Percentiles rank a stretch among this genome's conserved stretches.
Conservation (phyloP, 2,888 invertebrate species). For the Brachypalpus laphriformis region DNA sequence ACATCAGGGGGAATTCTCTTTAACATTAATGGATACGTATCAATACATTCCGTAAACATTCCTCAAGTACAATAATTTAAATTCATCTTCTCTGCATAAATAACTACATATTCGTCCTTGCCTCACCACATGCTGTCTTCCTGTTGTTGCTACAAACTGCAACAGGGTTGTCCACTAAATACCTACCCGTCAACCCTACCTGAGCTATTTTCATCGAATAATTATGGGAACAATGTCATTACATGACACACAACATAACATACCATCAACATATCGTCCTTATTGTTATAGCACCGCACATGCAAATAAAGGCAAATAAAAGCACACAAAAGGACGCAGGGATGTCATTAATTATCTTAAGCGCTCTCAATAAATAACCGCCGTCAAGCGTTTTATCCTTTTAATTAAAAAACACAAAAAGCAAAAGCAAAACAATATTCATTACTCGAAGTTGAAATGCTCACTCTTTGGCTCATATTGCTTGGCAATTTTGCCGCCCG, state of each 20-base stretch:
- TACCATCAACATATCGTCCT: background rate
- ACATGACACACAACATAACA: conserved; percentile 15
- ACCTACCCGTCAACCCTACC: background rate
- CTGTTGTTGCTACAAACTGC: background rate
- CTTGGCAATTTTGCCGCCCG: conserved; percentile 34
- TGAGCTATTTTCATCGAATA: conserved; percentile 43
- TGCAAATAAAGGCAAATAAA: conserved; percentile 19
- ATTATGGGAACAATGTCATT: conserved; percentile 61
- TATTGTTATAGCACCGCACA: conserved; percentile 23
- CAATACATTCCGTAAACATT: conserved; percentile 25
- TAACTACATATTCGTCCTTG: background rate
- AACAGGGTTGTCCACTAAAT: background rate
- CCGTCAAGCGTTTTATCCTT: conserved; percentile 56
- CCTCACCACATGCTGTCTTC: background rate
- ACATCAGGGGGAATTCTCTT: no score
- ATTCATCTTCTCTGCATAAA: conserved; percentile 57
- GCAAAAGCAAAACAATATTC: conserved; percentile 48
- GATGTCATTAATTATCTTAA: conserved; percentile 69
- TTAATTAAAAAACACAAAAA: conserved; percentile 60
- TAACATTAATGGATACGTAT: background rate
- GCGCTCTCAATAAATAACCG: conserved; percentile 68
- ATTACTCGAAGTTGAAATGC: conserved; percentile 54
- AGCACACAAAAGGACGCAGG: conserved; percentile 25
- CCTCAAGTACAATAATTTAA: conserved; percentile 30
- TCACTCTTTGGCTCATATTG: conserved; percentile 25